Percentiles rank a stretch among this genome's conserved stretches.
phyloP scores from a whole-genome alignment of 23 tunicate species.

The Clavelina lepadiformis region DNA sequence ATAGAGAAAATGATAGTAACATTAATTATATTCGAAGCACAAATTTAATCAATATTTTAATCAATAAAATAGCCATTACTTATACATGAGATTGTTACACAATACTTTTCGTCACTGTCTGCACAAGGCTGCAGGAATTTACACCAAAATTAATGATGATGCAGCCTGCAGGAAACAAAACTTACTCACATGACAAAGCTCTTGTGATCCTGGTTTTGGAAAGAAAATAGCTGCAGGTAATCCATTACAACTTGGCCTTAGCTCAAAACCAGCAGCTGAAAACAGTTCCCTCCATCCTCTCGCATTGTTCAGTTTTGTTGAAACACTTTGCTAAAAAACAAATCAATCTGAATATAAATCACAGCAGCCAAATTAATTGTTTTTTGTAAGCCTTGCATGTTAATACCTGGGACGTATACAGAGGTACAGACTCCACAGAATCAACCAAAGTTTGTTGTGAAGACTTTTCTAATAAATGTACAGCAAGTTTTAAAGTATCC shows the following conservation, averaged over 20 bases:
- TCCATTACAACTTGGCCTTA: slow-evolving; percentile 22
- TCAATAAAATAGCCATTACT: no score
- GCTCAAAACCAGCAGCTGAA: slow-evolving; percentile 58
- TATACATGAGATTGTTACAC: no score
- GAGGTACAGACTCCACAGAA: slow-evolving; percentile 23
- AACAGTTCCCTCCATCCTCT: slow-evolving; percentile 69
- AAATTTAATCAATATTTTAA: no score
- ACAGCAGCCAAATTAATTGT: no score
- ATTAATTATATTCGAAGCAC: no score
- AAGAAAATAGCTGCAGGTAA: slow-evolving; percentile 80
- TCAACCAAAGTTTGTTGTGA: neutral
- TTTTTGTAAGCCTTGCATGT: neutral
- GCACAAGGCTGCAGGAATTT: no score
- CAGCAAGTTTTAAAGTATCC: slow-evolving; percentile 32
- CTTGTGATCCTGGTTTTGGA: slow-evolving; percentile 25
- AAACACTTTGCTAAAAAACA: slow-evolving; percentile 55
- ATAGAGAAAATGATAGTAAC: no score
- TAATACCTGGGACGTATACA: slow-evolving; percentile 64
- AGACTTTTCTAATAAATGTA: slow-evolving; percentile 44
- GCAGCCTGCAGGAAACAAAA: neutral
- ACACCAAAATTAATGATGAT: no score
- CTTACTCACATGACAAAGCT: slow-evolving; percentile 1
- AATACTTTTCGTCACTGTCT: no score
- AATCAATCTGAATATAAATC: neutral
- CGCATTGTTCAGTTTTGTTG: slow-evolving; percentile 23